These are phyloP conservation scores for Oceanodroma tethys DNA, from an alignment of 2,113 vertebrate species.

Conservation along the genomic window DNA sequence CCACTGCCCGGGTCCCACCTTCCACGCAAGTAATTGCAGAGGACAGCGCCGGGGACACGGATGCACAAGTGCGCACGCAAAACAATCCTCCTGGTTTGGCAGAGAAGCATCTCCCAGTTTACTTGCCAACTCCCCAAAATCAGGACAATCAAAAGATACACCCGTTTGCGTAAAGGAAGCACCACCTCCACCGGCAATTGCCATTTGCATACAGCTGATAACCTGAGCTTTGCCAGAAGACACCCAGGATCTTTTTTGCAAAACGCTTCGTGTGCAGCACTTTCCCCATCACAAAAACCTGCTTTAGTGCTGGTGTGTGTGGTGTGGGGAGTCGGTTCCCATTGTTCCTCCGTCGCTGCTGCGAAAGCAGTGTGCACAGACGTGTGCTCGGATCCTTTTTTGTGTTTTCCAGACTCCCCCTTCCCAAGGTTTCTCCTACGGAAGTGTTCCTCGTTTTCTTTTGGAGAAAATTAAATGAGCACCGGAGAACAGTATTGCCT, in stretches of 20 bases:
- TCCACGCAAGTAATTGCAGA: neutral
- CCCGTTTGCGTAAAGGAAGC: neutral
- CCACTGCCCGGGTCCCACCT: neutral
- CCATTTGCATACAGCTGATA: neutral
- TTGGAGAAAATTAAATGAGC: neutral
- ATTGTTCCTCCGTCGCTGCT: slow-evolving; percentile 11
- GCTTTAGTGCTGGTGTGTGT: neutral
- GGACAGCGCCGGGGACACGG: slow-evolving; percentile 21
- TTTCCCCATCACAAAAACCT: neutral
- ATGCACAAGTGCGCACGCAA: neutral
- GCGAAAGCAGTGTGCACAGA: neutral
- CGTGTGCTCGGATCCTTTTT: neutral
- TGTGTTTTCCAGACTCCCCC: neutral
- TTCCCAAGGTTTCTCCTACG: neutral
- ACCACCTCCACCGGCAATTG: neutral
- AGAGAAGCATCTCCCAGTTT: neutral
- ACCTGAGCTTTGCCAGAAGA: neutral
- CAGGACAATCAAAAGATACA: neutral
- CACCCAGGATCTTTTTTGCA: neutral
- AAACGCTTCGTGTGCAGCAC: neutral
- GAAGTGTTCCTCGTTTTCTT: neutral
- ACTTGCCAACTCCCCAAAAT: neutral
- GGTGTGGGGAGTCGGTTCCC: neutral
- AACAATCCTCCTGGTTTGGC: neutral
- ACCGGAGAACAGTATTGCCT: neutral